A percentile compares a stretch with the other conserved stretches of the same genome.
Conservation (phyloP, 2,797 vertebrate species). For the Myotis planiceps region DNA sequence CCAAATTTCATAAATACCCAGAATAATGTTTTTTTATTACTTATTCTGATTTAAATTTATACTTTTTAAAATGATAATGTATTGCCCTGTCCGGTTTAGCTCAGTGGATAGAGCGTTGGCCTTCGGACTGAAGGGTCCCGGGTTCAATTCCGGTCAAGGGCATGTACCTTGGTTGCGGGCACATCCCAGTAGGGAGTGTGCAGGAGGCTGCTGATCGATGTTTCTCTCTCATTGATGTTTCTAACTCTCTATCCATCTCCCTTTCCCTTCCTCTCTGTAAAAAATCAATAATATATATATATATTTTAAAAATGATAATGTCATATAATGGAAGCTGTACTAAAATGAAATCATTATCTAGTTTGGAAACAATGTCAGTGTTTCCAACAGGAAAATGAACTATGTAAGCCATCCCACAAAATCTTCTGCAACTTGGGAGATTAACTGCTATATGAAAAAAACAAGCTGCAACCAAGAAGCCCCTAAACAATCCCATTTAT, state of each 20-base stretch:
- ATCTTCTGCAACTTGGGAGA: background rate
- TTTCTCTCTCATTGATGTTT: too few species aligned
- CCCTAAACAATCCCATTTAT: background rate
- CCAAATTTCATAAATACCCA: background rate
- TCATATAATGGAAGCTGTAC: background rate
- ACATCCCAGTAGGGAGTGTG: too few species aligned
- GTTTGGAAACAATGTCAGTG: background rate
- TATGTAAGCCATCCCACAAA: background rate
- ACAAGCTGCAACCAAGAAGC: background rate
- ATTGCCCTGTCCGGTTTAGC: background rate
- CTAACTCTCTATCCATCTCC: too few species aligned
- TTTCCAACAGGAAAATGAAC: background rate
- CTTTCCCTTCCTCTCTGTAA: too few species aligned
- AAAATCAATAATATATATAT: too few species aligned
- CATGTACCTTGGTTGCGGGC: too few species aligned
- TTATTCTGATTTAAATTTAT: background rate
- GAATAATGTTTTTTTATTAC: background rate
- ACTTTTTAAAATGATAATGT: slow-evolving; percentile 37
- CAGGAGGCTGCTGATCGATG: too few species aligned
- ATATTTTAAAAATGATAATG: slow-evolving; percentile 30
- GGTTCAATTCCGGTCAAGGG: too few species aligned
- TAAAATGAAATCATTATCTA: background rate
- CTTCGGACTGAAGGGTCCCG: too few species aligned
- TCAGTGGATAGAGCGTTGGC: too few species aligned
- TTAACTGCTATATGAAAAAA: background rate